These are phyloP conservation scores for Phrynocephalus forsythii DNA, from an alignment of 2,797 vertebrate species.

Conservation along the genomic window DNA sequence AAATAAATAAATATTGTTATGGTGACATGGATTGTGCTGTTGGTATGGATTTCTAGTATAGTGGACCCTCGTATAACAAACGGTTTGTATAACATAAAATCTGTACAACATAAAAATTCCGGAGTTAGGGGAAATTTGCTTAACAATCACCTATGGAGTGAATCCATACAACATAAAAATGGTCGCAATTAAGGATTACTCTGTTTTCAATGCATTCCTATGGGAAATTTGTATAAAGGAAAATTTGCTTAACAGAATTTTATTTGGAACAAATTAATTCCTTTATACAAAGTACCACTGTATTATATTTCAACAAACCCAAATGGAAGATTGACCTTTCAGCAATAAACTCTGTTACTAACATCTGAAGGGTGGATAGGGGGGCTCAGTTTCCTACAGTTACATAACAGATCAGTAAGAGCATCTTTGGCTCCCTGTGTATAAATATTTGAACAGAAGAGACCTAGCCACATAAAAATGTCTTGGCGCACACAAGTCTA, in stretches of 20 bases:
- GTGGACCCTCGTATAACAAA: no score
- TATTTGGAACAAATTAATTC: no score
- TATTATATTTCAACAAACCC: background rate
- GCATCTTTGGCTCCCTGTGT: background rate
- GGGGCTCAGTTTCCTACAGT: background rate
- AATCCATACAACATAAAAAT: no score
- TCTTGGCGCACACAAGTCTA: background rate
- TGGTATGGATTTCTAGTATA: background rate
- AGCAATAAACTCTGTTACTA: background rate
- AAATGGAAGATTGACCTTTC: background rate
- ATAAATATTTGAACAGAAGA: background rate
- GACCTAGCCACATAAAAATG: background rate
- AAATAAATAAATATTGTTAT: background rate
- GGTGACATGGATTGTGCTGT: background rate
- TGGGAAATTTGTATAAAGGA: no score
- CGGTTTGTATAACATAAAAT: no score
- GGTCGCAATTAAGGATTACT: no score
- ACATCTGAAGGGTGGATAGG: rapidly evolving
- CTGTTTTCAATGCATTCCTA: no score
- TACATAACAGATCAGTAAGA: background rate
- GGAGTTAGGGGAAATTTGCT: no score
- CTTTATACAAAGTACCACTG: no score
- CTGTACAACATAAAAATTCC: no score
- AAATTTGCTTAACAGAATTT: no score
- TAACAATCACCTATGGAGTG: no score